These are phyloP conservation scores for Nematopogon swammerdamellus DNA, from an alignment of 2,888 invertebrate species.

Conservation along the genomic window DNA sequence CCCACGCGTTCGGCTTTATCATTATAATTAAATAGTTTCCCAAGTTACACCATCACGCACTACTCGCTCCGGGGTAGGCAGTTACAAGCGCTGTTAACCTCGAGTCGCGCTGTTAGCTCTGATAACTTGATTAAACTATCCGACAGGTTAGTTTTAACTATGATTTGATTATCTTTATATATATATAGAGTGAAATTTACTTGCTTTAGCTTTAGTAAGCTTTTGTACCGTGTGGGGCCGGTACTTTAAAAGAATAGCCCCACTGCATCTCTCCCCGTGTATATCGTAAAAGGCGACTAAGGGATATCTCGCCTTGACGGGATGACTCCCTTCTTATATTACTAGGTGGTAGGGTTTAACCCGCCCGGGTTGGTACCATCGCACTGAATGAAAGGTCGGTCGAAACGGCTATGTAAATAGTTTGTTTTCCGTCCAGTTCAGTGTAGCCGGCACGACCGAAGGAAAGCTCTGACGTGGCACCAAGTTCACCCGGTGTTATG, in stretches of 20 bases:
- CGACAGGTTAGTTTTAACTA: background rate
- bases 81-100: background rate
- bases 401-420: background rate
- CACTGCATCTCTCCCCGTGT: too few species aligned
- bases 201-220: too few species aligned
- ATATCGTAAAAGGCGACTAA: too few species aligned
- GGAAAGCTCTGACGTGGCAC: background rate
- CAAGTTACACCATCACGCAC: constrained; percentile 8
- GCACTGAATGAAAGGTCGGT: background rate
- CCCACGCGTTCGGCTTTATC: constrained; percentile 1
- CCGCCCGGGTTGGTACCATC: background rate
- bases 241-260: too few species aligned
- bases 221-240: too few species aligned
- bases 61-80: constrained; percentile 5
- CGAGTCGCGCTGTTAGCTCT: background rate
- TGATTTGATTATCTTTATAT: background rate
- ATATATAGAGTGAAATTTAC: too few species aligned
- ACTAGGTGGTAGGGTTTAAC: background rate
- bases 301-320: too few species aligned
- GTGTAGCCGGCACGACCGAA: background rate
- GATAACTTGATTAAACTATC: background rate
- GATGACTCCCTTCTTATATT: too few species aligned
- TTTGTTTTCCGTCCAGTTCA: background rate
- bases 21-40: background rate
- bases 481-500: background rate